Evolutionary conservation across 2,113 vertebrate genomes (phyloP), one percentile per base, ranked within the genome.

Genomic region (Oncorhynchus kisutch): DNA sequence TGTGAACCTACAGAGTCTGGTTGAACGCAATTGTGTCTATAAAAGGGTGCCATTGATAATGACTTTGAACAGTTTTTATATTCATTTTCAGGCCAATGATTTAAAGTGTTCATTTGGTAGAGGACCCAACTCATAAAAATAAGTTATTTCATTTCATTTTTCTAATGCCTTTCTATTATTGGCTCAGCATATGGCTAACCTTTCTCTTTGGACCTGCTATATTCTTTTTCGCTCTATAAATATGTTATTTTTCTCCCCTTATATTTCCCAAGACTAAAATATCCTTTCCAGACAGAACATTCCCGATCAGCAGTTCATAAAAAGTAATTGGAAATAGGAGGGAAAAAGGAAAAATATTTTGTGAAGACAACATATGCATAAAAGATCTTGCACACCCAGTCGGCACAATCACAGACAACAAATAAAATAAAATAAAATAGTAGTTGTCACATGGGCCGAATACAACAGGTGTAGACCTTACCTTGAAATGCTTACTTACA

Each of bases 61-160:
- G 68, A 80, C 86, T 78, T 82, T 78, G 75, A 68, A 62, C 69
- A 62, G 48, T 74, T 82, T 82, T 82, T 73, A 77, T 75, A 72
- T 64, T 74, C 65, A 67, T 49, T 72, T 60, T 75, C 67, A 85
- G 85, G 80, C 82, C 14, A 73, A 70, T 2, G 73, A 83, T 73
- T 78, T 66, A 29, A 79, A 72, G 77, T 72, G 69, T 85, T 85
- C 45, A 84, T 88, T 87, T 85, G 65, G 76, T 81, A 51, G 24
- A 86, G 27, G 62, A 88, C 73, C 73, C 66, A 88, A 70, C 78
- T 84, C 82, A 85, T 87, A 89, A 85, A 88, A 66, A 34, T 34
- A 45, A 73, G 54, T 78, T 72, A 11, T 84, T 89, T 85, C 82
- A 82, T 81, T 85, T 84, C 77, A 69, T 87, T 78, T 82, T 82